These are phyloP conservation scores for Florisuga fusca DNA, from an alignment of 2,797 vertebrate genomes.

Conservation along the genomic window DNA sequence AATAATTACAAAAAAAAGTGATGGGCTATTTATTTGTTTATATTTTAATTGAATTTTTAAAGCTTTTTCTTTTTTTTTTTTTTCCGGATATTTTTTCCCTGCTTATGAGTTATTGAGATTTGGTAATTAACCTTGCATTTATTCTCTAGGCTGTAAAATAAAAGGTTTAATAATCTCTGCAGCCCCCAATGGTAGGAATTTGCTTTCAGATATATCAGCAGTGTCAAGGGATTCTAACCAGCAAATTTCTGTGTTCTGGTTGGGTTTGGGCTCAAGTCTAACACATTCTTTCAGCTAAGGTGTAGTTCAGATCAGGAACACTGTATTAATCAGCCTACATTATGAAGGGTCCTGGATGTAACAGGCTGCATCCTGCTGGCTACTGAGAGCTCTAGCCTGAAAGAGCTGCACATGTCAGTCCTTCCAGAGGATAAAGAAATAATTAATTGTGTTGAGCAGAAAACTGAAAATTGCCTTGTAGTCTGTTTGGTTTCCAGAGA, in stretches of 20 bases:
- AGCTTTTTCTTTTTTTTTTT: background rate
- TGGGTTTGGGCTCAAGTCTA: background rate
- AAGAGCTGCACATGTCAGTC: background rate
- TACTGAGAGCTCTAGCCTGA: background rate
- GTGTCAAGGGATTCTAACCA: background rate
- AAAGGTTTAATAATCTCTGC: background rate
- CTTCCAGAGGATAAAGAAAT: background rate
- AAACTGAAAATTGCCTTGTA: background rate
- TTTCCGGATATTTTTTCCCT: slow-evolving; percentile 20
- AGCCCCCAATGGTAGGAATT: background rate
- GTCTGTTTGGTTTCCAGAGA: background rate
- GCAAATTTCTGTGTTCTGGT: background rate
- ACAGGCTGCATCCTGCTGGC: background rate
- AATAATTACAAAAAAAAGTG: slow-evolving; percentile 19
- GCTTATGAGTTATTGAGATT: slow-evolving; percentile 2
- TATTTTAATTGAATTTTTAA: slow-evolving; percentile 22
- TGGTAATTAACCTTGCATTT: slow-evolving; percentile 33
- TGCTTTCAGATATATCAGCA: background rate
- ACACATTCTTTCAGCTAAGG: background rate
- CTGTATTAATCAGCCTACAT: background rate
- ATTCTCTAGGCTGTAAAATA: background rate
- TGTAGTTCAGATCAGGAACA: background rate
- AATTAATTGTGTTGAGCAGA: background rate
- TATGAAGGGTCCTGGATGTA: background rate
- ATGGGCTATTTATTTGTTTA: slow-evolving; percentile 25